Base-by-base conservation (phyloP, 2,113 vertebrate species). In the Corvus moneduloides region DNA sequence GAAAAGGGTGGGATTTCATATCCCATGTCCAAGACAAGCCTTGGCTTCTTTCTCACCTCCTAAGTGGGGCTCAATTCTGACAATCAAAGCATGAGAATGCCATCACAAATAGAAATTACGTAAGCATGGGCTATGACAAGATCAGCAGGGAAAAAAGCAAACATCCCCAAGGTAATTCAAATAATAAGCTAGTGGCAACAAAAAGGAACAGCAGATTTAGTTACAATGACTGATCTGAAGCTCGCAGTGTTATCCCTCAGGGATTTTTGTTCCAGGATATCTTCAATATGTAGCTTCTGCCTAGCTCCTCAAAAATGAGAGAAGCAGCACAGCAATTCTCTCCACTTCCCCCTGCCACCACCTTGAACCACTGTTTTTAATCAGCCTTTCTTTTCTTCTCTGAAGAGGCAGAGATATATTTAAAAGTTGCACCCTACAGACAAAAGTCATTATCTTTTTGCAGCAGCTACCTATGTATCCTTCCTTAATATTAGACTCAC, bases 191-290 rank as follows among this genome's bases (percentile, higher is more conserved):
- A 55, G n/a, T 30, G 2, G 5, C 33, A 58, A 80, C 14, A 46
- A 62, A 67, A 80, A 82, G 21, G 32, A 83, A 76, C 30, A 71
- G 32, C n/a, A 64, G 22, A 26, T 30, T 24, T 56, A 66, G 54
- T 77, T 71, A 49, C 33, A 41, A 0, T 11, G 51, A 64, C 49
- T 43, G 46, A 54, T 51, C 44, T 43, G 52, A 67, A 87, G 43
- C 33, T 35, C 1, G 0, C 4, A 26, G 30, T 13, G 7, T 30
- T 69, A 63, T 13, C 35, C 44, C 9, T 5, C 4, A 26, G 22
- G 26, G 51, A 44, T 72, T 87, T 74, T 81, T 58, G 28, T 69
- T 20, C 41, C n/a, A 61, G 14, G 17, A 11, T 49, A 30, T 75
- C 21, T 82, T 85, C 23, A 21, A 26, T 16, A 18, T 4, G 23